Percentiles rank a stretch among this genome's conserved stretches.
Evolutionary conservation across 1,140 invertebrate genomes (phyloP).

Genomic region (Drosophila ogumai): DNA sequence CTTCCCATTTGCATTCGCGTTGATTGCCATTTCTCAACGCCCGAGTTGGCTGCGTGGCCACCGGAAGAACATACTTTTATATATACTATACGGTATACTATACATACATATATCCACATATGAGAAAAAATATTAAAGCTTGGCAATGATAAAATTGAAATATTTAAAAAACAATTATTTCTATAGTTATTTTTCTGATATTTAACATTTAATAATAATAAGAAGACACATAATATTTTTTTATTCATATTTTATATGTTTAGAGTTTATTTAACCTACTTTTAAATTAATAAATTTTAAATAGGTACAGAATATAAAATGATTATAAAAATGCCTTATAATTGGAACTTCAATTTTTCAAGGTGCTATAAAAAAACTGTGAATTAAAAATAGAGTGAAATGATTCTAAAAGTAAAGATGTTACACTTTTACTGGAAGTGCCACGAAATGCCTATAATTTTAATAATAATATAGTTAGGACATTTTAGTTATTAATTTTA

Average conservation of each 20-base stretch:
- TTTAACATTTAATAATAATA: neutral
- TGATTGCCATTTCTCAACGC: conserved; percentile 29
- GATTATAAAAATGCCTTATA: neutral
- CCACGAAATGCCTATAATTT: neutral
- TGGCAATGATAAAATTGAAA: neutral
- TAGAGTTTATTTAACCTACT: too few relatives aligned
- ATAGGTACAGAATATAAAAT: too few relatives aligned
- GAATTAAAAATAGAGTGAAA: neutral
- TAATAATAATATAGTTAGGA: too few relatives aligned
- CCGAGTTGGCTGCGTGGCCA: conserved; percentile 21
- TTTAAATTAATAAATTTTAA: neutral
- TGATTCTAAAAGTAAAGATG: neutral
- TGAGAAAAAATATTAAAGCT: neutral
- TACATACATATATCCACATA: neutral
- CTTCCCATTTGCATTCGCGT: conserved; percentile 5
- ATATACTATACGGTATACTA: neutral
- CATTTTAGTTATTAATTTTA: too few relatives aligned
- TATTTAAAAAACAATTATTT: neutral
- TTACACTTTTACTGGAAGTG: neutral
- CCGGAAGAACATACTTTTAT: conserved; percentile 10
- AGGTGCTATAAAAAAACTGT: neutral
- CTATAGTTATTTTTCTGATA: neutral
- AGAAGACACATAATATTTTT: too few relatives aligned
- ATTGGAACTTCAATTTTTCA: neutral
- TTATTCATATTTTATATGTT: too few relatives aligned